Conservation (phyloP, 2,888 invertebrate species). For the Ctena decussata region DNA sequence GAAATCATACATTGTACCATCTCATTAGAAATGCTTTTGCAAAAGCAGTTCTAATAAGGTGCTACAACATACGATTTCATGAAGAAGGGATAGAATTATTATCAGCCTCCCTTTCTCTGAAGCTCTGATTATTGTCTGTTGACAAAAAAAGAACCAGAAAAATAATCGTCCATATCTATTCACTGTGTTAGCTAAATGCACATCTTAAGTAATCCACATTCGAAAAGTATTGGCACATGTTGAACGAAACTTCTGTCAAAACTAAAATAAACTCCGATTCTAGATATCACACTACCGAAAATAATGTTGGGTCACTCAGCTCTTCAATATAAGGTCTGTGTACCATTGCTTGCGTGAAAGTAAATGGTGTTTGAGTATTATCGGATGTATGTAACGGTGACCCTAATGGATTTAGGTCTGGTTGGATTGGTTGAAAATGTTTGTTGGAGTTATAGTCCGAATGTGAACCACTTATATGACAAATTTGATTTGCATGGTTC, state of each 20-base stretch:
- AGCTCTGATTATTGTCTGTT: too few relatives aligned
- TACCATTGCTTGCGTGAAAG: constrained; percentile 71
- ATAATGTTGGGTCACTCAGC: constrained; percentile 62
- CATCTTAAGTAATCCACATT: neutral
- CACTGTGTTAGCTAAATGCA: too few relatives aligned
- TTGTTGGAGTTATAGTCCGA: neutral
- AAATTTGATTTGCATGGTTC: constrained; percentile 31
- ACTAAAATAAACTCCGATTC: too few relatives aligned
- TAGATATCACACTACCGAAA: constrained; percentile 64
- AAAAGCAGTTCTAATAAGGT: too few relatives aligned
- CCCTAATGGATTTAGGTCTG: neutral
- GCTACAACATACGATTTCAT: too few relatives aligned
- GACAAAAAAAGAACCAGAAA: too few relatives aligned
- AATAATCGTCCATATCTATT: too few relatives aligned
- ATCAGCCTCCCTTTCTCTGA: too few relatives aligned
- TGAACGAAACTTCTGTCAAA: neutral
- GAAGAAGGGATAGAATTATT: too few relatives aligned
- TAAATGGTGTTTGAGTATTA: constrained; percentile 36
- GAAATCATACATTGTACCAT: too few relatives aligned
- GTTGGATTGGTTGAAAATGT: constrained; percentile 11
- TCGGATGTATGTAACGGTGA: neutral
- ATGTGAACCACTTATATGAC: constrained; percentile 6
- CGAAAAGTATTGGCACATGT: neutral
- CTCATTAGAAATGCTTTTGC: too few relatives aligned
- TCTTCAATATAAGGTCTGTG: constrained; percentile 69